Base-by-base conservation (phyloP, 2,888 invertebrate genomes). In the Leptopilina myrica region DNA sequence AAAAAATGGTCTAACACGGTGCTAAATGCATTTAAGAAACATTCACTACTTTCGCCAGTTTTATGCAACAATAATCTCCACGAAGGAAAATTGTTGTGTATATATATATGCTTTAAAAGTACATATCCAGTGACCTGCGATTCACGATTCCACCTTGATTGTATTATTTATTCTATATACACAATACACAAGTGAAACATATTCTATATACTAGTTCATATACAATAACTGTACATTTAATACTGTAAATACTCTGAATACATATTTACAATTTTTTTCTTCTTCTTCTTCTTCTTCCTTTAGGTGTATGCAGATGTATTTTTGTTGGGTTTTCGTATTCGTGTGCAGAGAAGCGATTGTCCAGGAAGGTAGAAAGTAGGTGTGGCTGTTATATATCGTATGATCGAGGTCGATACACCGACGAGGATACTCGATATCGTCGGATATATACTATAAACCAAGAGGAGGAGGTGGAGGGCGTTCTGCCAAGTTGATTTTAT, bases 361-460 rank as follows among this genome's bases (percentile, higher is more conserved):
- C 84, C 85, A 85, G 84, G 85, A 88, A 86, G 86, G 85, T 88
- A 87, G 87, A 89, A 89, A 87, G 88, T 88, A 85, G 89, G 88
- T 85, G 88, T 86, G 89, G 82, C 85, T 80, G 82, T 79, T 84
- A 86, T 86, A 84, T 85, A 87, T 85, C 85, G 85, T 80, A 77
- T 82, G 84, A 82, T 85, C 83, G 83, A 84, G 86, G 85, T 85
- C 86, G 85, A 86, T 86, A 82, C 82, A 83, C 82, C 81, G 33
- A 5, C 43, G 84, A 82, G 83, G 81, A 82, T 83, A 82, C 80
- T 76, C 80, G 84, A 84, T 82, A 83, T 79, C 80, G 81, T 75
- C 66, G 78, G 53, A 53, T 43, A 69, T 43, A 69, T 33, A 33
- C 40, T 56, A 80, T 73, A 49, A 33, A 33, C 4, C 33, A 33